Evolutionary conservation across 2,797 vertebrate species (phyloP).

Genomic region (Garrulus glandarius): DNA sequence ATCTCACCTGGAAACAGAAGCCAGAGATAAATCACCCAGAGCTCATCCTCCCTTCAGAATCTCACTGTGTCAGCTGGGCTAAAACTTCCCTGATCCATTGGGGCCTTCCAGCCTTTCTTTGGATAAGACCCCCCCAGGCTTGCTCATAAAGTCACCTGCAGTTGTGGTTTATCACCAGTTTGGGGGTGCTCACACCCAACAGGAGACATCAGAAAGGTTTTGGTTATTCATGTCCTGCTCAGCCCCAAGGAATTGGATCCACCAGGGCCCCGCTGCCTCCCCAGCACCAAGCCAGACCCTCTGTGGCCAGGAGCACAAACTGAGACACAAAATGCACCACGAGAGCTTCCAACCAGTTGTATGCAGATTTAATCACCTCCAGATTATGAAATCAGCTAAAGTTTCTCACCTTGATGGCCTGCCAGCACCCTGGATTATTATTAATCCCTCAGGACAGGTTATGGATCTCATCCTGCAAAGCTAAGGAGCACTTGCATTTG

Average conservation of each 20-base stretch:
- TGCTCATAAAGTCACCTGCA: not conserved
- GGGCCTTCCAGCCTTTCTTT: not conserved
- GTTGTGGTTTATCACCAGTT: rapidly evolving
- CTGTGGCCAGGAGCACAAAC: not conserved
- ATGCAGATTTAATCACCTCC: not conserved
- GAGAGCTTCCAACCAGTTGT: not conserved
- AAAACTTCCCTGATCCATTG: rapidly evolving
- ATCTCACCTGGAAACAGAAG: not conserved
- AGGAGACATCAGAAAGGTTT: not conserved
- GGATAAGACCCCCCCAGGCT: not conserved
- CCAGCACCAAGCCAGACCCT: not conserved
- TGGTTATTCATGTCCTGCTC: rapidly evolving
- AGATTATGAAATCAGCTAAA: not conserved
- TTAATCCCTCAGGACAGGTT: not conserved
- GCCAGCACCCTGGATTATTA: not conserved
- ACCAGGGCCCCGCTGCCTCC: rapidly evolving
- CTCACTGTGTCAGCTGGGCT: not conserved
- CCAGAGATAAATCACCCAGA: not conserved
- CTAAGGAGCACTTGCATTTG: not conserved
- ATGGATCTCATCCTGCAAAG: not conserved
- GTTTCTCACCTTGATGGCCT: not conserved
- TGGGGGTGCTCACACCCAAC: not conserved
- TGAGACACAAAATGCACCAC: rapidly evolving
- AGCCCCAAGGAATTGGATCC: not conserved
- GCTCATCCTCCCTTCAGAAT: not conserved